phyloP scores from a whole-genome alignment of 2,888 invertebrate genomes.

The Drosophila diplacantha region DNA sequence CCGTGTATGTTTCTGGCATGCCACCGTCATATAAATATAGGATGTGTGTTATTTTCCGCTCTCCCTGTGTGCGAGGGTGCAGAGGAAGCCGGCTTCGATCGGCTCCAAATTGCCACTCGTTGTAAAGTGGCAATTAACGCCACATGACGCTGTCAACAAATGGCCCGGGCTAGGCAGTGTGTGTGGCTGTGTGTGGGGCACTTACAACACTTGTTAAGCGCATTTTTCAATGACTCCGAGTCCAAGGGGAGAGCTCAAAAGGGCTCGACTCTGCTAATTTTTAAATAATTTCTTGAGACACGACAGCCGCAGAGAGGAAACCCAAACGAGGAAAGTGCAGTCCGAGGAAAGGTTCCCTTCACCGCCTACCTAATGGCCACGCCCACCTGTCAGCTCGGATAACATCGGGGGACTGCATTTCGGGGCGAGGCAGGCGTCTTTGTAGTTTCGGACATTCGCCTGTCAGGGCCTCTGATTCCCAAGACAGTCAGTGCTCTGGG shows the following conservation, averaged over 20 bases:
- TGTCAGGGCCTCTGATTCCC: not conserved
- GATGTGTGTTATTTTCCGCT: slow-evolving; percentile 5
- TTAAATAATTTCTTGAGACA: slow-evolving; percentile 29
- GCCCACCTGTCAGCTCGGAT: slow-evolving; percentile 15
- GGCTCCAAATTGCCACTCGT: slow-evolving; percentile 50
- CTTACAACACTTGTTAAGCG: slow-evolving; percentile 47
- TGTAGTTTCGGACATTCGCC: slow-evolving; percentile 2
- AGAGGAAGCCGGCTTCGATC: slow-evolving; percentile 32
- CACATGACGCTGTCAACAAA: slow-evolving; percentile 51
- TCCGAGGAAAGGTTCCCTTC: not conserved
- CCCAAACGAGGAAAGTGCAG: not conserved
- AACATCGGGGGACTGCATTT: not conserved
- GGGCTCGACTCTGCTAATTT: slow-evolving; percentile 21
- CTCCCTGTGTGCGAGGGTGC: slow-evolving; percentile 1
- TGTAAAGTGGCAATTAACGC: slow-evolving; percentile 54
- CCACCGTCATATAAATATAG: slow-evolving; percentile 6
- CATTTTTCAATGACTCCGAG: slow-evolving; percentile 32
- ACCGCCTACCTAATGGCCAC: slow-evolving; percentile 5
- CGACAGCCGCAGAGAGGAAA: not conserved
- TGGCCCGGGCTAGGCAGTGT: slow-evolving; percentile 32
- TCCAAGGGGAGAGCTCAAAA: not conserved
- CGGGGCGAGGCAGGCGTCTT: not conserved
- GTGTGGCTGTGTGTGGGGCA: slow-evolving; percentile 1
- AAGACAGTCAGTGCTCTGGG: not conserved
- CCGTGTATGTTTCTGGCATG: not conserved